These are phyloP conservation scores for Podarcis muralis DNA, from an alignment of 2,113 vertebrate species.

Conservation along the genomic window DNA sequence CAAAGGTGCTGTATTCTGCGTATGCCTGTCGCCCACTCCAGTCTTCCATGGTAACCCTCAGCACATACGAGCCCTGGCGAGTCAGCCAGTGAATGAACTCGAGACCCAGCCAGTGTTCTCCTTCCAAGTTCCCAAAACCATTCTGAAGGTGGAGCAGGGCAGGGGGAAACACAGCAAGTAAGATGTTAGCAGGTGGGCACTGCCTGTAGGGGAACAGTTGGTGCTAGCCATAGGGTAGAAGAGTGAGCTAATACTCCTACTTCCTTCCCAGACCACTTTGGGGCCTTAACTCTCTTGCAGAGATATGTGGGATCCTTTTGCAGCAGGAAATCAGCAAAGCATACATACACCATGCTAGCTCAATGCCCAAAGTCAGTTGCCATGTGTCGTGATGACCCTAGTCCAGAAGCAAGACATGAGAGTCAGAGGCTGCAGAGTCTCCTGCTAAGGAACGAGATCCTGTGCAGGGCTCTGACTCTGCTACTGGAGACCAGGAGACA, in stretches of 20 bases:
- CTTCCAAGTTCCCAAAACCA: constrained; percentile 88
- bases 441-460: no score
- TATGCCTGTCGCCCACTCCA: constrained; percentile 85
- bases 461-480: no score
- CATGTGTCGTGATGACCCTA: not conserved
- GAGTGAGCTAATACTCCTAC: not conserved
- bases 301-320: not conserved
- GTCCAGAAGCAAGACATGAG: no score
- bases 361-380: not conserved
- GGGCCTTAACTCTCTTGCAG: not conserved
- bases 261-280: no score
- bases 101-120: constrained; percentile 91
- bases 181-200: not conserved
- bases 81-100: constrained; percentile 86
- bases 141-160: constrained; percentile 66
- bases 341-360: not conserved
- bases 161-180: not conserved
- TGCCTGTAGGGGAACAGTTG: not conserved
- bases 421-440: no score
- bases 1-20: constrained; percentile 86
- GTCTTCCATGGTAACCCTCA: constrained; percentile 86
- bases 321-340: not conserved
- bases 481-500: no score
- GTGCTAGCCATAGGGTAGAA: not conserved
- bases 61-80: constrained; percentile 78